Base-by-base conservation (phyloP, 2,888 invertebrate genomes). In the Dilophus febrilis region DNA sequence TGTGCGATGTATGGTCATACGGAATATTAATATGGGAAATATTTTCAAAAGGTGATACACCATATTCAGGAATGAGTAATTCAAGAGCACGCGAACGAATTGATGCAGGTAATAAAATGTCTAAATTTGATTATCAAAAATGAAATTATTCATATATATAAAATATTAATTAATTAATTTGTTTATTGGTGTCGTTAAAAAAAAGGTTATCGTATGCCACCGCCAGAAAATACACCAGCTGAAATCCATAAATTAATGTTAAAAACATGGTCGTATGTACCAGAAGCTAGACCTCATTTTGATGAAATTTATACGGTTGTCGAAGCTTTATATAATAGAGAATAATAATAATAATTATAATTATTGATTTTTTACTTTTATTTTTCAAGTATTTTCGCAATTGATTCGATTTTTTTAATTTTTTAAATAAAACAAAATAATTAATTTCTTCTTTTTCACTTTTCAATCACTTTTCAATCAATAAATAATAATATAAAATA, bases 1-100 rank as follows among this genome's bases (percentile, higher is more conserved):
- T 92, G 7, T 92, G 92, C 61, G 94, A 95, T 64, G 91, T 95
- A 35, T 95, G 94, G 94, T 92, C 91, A 53, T 95, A 86, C 58
- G 94, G 92, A 4, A 84, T 95, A 48, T 65, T 95, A 42, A 84
- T 87, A 71, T 95, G 92, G 92, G 94, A 95, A 65, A 86, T 95
- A 55, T 94, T 92, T 65, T 85, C 92, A 0, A 76, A 80, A 56
- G 94, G 94, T 1, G 84, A 83, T 48, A 90, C 87, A 38, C 94
- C 94, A 0, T 95, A 95, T 57, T 80, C 81, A 30, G 94, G 92
- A 19, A 77, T 91, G 75, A 87, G 84, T 50, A 95, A 95, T 65
- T 83, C 88, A 10, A 79, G 88, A 55, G 91, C 94, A 0, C 68
- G 92, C 45, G 91, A 94, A 64, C 85, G 85, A 65, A 90, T 95